These are phyloP conservation scores for Heliconius himera DNA, from an alignment of 1,140 invertebrate species.

Conservation along the genomic window DNA sequence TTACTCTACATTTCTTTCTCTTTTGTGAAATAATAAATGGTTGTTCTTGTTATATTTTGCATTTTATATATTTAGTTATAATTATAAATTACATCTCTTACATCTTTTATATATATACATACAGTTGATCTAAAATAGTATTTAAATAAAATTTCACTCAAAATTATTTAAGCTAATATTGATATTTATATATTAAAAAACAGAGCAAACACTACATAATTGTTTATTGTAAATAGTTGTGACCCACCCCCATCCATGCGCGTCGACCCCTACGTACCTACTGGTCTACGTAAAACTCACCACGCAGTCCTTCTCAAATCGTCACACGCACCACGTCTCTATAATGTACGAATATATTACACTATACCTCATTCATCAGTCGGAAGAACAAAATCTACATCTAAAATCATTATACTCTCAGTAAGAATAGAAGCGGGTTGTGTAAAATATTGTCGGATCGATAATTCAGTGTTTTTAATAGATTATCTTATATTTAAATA, in stretches of 20 bases:
- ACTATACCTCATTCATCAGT: background rate
- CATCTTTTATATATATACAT: too few species aligned
- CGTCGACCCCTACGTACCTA: conserved; percentile 50
- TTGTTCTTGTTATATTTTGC: too few species aligned
- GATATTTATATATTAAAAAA: background rate
- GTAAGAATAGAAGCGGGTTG: conserved; percentile 20
- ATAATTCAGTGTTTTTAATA: conserved; percentile 43
- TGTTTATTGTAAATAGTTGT: conserved; percentile 61
- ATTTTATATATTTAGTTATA: too few species aligned
- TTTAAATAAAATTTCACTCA: background rate
- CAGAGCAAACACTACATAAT: conserved; percentile 22
- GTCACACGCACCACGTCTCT: conserved; percentile 56
- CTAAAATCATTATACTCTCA: conserved; percentile 23
- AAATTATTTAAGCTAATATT: background rate
- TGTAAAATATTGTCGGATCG: background rate
- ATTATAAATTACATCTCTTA: too few species aligned
- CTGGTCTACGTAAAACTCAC: conserved; percentile 53
- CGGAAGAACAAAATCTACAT: conserved; percentile 11
- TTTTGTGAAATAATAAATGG: too few species aligned
- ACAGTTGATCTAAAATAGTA: background rate
- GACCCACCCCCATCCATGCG: conserved; percentile 62
- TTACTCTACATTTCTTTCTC: too few species aligned
- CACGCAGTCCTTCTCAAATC: conserved; percentile 70
- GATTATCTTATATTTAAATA: conserved; percentile 41
- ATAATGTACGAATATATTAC: conserved; percentile 43